Evolutionary conservation across 2,888 invertebrate genomes (phyloP).

Genomic region (Steinernema carpocapsae): DNA sequence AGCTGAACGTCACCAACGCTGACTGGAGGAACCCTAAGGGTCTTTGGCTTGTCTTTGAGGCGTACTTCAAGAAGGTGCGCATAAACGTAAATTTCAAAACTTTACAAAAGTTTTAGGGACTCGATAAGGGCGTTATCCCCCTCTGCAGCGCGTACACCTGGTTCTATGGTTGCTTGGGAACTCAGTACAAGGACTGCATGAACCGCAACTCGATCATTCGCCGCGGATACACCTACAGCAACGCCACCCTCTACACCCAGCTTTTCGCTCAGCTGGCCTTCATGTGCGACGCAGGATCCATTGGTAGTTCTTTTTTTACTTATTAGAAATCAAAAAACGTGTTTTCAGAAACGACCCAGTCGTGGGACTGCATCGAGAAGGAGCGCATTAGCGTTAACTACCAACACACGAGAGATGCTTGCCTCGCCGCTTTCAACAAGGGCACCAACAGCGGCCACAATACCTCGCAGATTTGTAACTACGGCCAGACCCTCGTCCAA

Average conservation of each 20-base stretch:
- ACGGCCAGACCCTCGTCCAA: background rate
- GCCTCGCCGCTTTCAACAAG: background rate
- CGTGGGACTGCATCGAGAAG: background rate
- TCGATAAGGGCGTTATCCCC: background rate
- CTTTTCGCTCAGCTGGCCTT: background rate
- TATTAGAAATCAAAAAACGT: background rate
- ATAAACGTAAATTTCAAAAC: background rate
- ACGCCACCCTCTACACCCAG: slow-evolving; percentile 17
- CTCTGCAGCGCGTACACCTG: background rate
- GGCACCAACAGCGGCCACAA: background rate
- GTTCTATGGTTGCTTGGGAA: background rate
- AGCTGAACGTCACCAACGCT: background rate
- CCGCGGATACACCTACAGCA: background rate
- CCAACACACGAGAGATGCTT: background rate
- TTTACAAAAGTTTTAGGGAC: background rate
- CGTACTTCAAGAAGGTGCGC: background rate
- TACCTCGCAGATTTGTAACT: background rate
- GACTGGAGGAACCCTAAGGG: slow-evolving; percentile 7
- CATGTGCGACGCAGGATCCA: slow-evolving; percentile 1
- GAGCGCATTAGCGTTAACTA: background rate
- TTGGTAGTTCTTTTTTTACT: background rate
- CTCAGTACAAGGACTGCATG: background rate
- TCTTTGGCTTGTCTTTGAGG: background rate
- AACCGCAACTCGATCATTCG: background rate
- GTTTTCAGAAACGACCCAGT: background rate